phyloP scores from a whole-genome alignment of 1,140 invertebrate genomes.

The Ridgeia piscesae region DNA sequence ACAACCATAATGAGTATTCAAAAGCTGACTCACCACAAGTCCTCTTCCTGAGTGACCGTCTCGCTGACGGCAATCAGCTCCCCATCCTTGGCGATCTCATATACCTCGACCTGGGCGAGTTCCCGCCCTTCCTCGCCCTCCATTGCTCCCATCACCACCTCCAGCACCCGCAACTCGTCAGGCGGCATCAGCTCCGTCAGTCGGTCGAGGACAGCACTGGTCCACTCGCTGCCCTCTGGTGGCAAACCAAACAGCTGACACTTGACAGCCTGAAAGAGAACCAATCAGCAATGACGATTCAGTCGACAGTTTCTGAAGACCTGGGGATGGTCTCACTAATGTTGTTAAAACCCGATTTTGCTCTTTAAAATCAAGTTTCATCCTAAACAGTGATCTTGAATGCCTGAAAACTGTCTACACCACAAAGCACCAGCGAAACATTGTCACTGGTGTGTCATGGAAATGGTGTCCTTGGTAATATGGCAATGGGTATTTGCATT shows the following conservation, averaged over 20 bases:
- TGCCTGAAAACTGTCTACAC: too few relatives aligned
- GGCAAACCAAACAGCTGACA: background rate
- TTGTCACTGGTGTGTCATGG: too few relatives aligned
- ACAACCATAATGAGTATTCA: background rate
- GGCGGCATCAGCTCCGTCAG: background rate
- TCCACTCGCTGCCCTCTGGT: background rate
- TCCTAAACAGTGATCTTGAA: too few relatives aligned
- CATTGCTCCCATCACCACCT: background rate
- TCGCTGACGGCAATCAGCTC: background rate
- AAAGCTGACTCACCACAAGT: background rate
- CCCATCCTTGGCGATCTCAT: background rate
- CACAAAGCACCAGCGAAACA: too few relatives aligned
- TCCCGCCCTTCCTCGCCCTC: background rate
- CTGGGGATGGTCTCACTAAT: too few relatives aligned
- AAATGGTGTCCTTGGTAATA: too few relatives aligned
- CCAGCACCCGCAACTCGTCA: background rate
- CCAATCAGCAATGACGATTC: background rate
- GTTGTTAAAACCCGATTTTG: too few relatives aligned
- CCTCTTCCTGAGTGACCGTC: background rate
- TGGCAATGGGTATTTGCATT: too few relatives aligned
- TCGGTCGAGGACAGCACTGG: background rate
- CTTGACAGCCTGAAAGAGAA: background rate
- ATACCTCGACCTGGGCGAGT: background rate
- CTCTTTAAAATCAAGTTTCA: too few relatives aligned
- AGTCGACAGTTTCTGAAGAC: background rate